These are phyloP conservation scores for Polypterus senegalus DNA, from an alignment of 2,113 vertebrate genomes.

Conservation along the genomic window DNA sequence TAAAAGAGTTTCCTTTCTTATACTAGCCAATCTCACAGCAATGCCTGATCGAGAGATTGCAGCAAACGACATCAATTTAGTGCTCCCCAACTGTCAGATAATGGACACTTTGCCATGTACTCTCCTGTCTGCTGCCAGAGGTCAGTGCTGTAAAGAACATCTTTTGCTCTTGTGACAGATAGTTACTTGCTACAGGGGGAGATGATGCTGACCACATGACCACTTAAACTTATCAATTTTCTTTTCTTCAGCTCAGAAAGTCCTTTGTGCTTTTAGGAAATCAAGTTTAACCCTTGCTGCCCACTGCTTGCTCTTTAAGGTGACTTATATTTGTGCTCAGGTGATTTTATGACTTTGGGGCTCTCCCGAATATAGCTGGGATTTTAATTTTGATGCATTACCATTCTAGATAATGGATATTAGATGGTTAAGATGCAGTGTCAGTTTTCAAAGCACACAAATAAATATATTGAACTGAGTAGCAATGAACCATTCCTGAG, in stretches of 20 bases:
- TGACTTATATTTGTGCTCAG: neutral
- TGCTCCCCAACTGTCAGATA: slow-evolving; percentile 70
- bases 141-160: slow-evolving; percentile 74
- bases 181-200: slow-evolving; percentile 63
- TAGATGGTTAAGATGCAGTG: no score
- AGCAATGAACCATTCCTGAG: no score
- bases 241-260: slow-evolving; percentile 52
- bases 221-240: slow-evolving; percentile 69
- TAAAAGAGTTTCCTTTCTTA: slow-evolving; percentile 58
- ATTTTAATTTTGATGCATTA: no score
- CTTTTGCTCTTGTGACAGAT: slow-evolving; percentile 71
- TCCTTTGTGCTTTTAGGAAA: slow-evolving; percentile 45
- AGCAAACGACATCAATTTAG: slow-evolving; percentile 81
- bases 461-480: no score
- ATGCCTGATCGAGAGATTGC: slow-evolving; percentile 71
- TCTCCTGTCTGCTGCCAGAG: slow-evolving; percentile 67
- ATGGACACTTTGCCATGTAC: slow-evolving; percentile 69
- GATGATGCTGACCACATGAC: slow-evolving; percentile 73
- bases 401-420: no score
- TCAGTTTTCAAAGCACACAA: no score
- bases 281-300: slow-evolving; percentile 59
- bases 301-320: slow-evolving; percentile 1
- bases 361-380: no score
- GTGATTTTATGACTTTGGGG: no score
- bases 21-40: slow-evolving; percentile 70